Percentiles rank a stretch among this genome's conserved stretches.
Evolutionary conservation across 2,888 invertebrate genomes (phyloP).

Genomic region (Chaitophorus viminalis): DNA sequence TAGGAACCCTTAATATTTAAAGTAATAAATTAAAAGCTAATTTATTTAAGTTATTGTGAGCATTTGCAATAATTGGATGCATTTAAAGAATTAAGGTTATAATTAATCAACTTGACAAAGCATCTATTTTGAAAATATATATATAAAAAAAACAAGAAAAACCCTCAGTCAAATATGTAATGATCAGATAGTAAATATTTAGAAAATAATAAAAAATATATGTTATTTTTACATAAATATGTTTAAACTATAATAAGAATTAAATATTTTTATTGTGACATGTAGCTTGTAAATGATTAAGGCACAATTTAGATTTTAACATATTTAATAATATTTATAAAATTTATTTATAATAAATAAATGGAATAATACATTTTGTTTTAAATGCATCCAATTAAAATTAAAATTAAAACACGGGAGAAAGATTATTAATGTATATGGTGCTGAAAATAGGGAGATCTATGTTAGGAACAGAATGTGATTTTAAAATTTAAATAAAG

Average conservation of each 20-base stretch:
- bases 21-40: slow-evolving; percentile 46
- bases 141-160: not conserved
- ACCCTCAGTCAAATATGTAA: slow-evolving; percentile 12
- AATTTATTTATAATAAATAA: slow-evolving; percentile 17
- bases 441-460: slow-evolving; percentile 59
- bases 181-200: slow-evolving; percentile 6
- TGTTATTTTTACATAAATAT: not conserved
- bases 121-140: not conserved
- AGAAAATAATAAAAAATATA: slow-evolving; percentile 31
- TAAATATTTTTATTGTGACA: not conserved
- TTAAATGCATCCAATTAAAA: slow-evolving; percentile 58
- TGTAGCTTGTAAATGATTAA: slow-evolving; percentile 27
- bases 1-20: slow-evolving; percentile 17
- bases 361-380: slow-evolving; percentile 24
- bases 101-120: not conserved
- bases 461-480: slow-evolving; percentile 57
- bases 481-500: slow-evolving; percentile 49
- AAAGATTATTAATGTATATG: slow-evolving; percentile 43
- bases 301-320: slow-evolving; percentile 38
- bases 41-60: slow-evolving; percentile 60
- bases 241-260: slow-evolving; percentile 4
- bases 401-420: slow-evolving; percentile 8
- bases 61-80: slow-evolving; percentile 54
- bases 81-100: slow-evolving; percentile 43
- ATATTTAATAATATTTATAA: slow-evolving; percentile 9